phyloP scores from a whole-genome alignment of 92 coral and sea anemone species.

The Siderastrea radians region DNA sequence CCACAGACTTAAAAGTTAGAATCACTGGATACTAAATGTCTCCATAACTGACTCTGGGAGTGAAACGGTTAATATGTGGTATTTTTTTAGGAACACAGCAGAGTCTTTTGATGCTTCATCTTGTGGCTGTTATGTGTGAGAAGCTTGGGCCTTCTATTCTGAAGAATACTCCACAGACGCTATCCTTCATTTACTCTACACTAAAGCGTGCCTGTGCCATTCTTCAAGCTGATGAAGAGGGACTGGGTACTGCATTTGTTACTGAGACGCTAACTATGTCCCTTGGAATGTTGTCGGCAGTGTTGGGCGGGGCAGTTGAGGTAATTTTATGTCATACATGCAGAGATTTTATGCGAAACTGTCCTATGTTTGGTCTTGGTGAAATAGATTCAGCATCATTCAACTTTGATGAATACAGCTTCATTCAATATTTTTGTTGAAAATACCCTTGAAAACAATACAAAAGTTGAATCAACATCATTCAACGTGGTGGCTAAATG shows the following conservation, averaged over 20 bases:
- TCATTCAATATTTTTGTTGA: too few relatives aligned
- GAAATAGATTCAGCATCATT: too few relatives aligned
- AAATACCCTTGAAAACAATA: too few relatives aligned
- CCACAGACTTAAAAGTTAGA: too few relatives aligned
- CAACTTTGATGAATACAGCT: too few relatives aligned
- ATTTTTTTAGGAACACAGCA: conserved; percentile 27
- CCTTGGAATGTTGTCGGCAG: conserved; percentile 93
- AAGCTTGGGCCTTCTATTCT: conserved; percentile 94
- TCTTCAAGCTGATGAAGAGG: conserved; percentile 54
- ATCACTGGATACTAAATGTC: too few relatives aligned
- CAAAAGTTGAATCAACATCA: too few relatives aligned
- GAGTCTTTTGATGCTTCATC: conserved; percentile 82
- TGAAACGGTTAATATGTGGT: not conserved
- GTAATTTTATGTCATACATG: conserved; percentile 15
- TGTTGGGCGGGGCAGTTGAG: conserved; percentile 90
- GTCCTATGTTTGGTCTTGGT: too few relatives aligned
- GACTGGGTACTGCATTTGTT: conserved; percentile 62
- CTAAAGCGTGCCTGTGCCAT: conserved; percentile 80
- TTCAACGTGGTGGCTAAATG: too few relatives aligned
- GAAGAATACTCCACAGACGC: conserved; percentile 82
- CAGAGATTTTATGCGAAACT: too few relatives aligned
- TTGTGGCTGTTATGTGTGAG: conserved; percentile 94
- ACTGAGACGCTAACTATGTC: conserved; percentile 95
- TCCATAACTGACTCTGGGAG: too few relatives aligned
- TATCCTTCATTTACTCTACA: conserved; percentile 83